Conservation (phyloP, 2,113 vertebrate species). For the Petroica traversi region DNA sequence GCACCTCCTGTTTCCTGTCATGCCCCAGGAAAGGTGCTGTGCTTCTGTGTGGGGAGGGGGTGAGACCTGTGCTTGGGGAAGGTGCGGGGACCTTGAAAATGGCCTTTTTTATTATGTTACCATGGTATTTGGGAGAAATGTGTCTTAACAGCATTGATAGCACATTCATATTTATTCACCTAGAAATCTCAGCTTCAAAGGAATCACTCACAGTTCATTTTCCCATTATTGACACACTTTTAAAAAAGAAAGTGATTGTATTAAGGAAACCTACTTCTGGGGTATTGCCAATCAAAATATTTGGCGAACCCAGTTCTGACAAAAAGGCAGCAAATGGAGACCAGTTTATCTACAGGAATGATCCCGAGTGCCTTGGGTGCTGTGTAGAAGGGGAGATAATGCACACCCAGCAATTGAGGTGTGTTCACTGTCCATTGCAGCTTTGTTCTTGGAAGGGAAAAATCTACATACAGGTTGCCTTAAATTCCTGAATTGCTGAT, state of each 20-base stretch:
- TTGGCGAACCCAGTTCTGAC: background rate
- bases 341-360: background rate
- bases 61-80: background rate
- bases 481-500: background rate
- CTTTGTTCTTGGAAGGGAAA: background rate
- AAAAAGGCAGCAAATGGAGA: background rate
- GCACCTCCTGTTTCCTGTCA: background rate
- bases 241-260: background rate
- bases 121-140: background rate
- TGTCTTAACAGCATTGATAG: background rate
- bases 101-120: background rate
- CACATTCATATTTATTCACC: background rate
- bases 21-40: background rate
- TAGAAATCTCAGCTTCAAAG: background rate
- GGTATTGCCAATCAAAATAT: background rate
- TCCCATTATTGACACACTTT: background rate
- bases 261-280: background rate
- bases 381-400: accelerated
- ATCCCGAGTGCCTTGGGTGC: accelerated
- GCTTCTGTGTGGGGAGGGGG: background rate
- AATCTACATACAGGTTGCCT: background rate
- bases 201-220: accelerated
- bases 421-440: background rate
- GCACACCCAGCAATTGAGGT: accelerated
- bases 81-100: background rate